Base-by-base conservation (phyloP, 1,140 invertebrate genomes). In the Philopotamus ludificatus region DNA sequence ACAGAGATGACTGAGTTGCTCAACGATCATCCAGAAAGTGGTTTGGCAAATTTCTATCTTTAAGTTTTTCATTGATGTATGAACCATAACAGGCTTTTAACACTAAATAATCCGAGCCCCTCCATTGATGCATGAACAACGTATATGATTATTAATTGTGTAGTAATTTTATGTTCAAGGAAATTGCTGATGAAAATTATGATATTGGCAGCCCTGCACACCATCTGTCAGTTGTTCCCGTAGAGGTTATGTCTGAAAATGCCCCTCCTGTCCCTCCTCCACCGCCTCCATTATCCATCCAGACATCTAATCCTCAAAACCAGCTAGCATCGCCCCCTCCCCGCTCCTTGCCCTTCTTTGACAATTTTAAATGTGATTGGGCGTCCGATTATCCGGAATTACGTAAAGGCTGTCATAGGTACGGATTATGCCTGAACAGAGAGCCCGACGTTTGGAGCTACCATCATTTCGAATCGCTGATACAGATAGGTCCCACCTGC, bases 401-500 rank as follows among this genome's bases (percentile, higher is more conserved):
- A 4, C 76, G 73, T 63, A 75, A 78, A 67, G 77, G 76, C 1
- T 84, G 83, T 66, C 72, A 71, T n/a, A 74, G 77, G 50, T 74
- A 75, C 63, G 72, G 73, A 8, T 73, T 84, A 8, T 82, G 79
- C 53, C 57, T 75, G 16, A 42, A 75, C 20, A 65, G 72, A 64
- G 57, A 72, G n/a, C 81, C 79, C n/a, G 77, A 72, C 61, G 70
- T 68, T 20, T 78, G 73, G 67, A 72, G 71, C 61, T 77, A 78
- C 55, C 76, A 71, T 51, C 61, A 74, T 59, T 77, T 79, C 63
- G 70, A 77, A 21, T 74, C 78, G 12, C 76, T 78, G 63, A 51
- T 77, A 20, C 79, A 81, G 76, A 71, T 76, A 26, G 86, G 86
- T 3, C 86, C 86, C 4, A 92, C 90, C 71, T 94, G 92, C 78